These are phyloP conservation scores for Gobio occitaniae DNA, from an alignment of 2,797 vertebrate genomes.

Conservation along the genomic window DNA sequence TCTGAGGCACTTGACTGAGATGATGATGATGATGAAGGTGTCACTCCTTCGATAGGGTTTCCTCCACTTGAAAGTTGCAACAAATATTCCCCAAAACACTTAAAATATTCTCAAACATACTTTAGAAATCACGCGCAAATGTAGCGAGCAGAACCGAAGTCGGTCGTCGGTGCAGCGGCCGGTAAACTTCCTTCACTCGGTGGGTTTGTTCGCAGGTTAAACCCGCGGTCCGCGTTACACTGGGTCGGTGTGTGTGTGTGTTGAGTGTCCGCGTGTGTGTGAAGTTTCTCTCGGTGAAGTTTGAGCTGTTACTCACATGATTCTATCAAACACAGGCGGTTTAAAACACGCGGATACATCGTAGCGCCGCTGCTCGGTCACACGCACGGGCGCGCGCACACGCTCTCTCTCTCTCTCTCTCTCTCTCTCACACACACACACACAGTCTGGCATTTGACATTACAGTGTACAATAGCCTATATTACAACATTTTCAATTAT, in stretches of 20 bases:
- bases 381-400: no score
- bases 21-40: conserved; percentile 53
- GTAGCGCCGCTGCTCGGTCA: background rate
- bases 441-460: no score
- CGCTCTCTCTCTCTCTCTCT: background rate
- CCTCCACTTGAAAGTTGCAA: background rate
- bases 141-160: no score
- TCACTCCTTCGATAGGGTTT: conserved; percentile 74
- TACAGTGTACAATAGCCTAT: no score
- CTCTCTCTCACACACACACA: background rate
- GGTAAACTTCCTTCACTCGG: background rate
- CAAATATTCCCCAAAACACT: background rate
- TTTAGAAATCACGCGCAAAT: background rate
- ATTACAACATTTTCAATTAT: no score
- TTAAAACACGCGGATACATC: background rate
- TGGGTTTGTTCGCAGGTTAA: background rate
- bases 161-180: no score
- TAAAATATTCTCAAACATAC: background rate
- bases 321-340: background rate
- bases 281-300: background rate
- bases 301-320: background rate
- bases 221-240: background rate
- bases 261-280: background rate
- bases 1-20: conserved; percentile 74
- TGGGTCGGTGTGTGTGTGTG: background rate